Percentiles rank a stretch among this genome's conserved stretches.
Evolutionary conservation across 2,888 invertebrate genomes (phyloP).

Genomic region (Philereme transversata): DNA sequence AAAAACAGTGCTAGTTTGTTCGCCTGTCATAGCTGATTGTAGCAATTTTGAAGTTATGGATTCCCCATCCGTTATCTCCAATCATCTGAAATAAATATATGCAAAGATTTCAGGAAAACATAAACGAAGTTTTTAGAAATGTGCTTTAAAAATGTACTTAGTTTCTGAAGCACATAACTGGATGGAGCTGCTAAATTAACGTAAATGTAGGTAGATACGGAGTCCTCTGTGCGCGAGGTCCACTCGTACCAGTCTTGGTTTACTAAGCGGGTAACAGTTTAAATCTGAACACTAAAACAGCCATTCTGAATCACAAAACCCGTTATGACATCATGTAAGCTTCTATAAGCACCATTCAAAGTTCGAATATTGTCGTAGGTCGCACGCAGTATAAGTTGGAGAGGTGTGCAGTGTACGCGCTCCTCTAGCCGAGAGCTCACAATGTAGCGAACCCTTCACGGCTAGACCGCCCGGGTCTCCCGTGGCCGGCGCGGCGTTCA

Average conservation of each 20-base stretch:
- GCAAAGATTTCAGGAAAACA: too few species aligned
- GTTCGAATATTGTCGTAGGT: slow-evolving; percentile 47
- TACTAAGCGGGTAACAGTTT: not conserved
- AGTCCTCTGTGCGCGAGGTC: too few species aligned
- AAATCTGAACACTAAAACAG: slow-evolving; percentile 9
- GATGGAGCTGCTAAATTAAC: too few species aligned
- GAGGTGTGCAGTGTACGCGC: slow-evolving; percentile 21
- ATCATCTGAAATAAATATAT: too few species aligned
- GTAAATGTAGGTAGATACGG: too few species aligned
- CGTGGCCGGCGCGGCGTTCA: slow-evolving; percentile 27
- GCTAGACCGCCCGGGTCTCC: slow-evolving; percentile 31
- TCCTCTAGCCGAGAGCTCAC: slow-evolving; percentile 28
- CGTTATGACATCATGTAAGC: slow-evolving; percentile 35
- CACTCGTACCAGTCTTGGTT: too few species aligned
- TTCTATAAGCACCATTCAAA: slow-evolving; percentile 26
- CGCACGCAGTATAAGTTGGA: slow-evolving; percentile 23
- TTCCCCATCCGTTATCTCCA: too few species aligned
- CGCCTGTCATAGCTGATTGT: too few species aligned
- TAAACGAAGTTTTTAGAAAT: too few species aligned
- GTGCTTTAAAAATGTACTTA: too few species aligned
- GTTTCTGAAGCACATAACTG: not conserved
- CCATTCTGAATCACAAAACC: slow-evolving; percentile 28
- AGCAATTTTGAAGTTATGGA: too few species aligned
- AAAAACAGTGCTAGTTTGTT: too few species aligned
- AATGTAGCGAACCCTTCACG: slow-evolving; percentile 27